phyloP scores from a whole-genome alignment of 1,140 invertebrate genomes.

The Ridgeia piscesae region DNA sequence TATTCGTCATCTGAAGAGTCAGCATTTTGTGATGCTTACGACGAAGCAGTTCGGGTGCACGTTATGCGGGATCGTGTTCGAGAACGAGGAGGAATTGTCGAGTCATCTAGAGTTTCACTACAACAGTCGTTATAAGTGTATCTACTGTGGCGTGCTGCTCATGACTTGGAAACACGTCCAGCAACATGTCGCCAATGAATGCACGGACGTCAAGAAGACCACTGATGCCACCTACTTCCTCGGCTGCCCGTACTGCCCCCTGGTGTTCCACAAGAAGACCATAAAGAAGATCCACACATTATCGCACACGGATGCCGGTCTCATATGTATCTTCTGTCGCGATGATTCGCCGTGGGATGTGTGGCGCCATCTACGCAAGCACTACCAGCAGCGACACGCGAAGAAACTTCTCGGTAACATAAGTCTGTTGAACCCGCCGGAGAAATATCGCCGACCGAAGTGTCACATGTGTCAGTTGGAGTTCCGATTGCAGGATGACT shows the following conservation, averaged over 20 bases:
- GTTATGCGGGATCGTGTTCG: constrained; percentile 26
- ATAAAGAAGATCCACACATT: constrained; percentile 27
- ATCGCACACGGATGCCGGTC: constrained; percentile 28
- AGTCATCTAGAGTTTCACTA: constrained; percentile 29
- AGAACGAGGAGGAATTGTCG: constrained; percentile 26
- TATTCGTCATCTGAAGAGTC: constrained; percentile 20
- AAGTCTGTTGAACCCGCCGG: neutral
- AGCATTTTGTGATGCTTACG: constrained; percentile 20
- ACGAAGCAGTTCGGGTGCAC: constrained; percentile 17
- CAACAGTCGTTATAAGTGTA: constrained; percentile 28
- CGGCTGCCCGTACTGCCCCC: constrained; percentile 31
- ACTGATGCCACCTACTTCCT: constrained; percentile 9
- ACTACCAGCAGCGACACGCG: constrained; percentile 25
- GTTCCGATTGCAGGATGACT: constrained; percentile 24
- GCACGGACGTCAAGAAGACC: neutral
- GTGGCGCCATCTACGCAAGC: constrained; percentile 29
- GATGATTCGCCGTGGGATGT: constrained; percentile 19
- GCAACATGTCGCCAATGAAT: neutral
- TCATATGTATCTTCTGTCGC: constrained; percentile 25
- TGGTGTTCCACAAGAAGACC: constrained; percentile 31
- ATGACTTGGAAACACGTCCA: constrained; percentile 29
- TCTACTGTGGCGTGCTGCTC: constrained; percentile 24
- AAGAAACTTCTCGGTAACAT: constrained; percentile 17
- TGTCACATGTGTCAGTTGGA: constrained; percentile 25
- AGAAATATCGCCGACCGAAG: neutral